phyloP scores from a whole-genome alignment of 2,113 vertebrate genomes.

The Felis catus region DNA sequence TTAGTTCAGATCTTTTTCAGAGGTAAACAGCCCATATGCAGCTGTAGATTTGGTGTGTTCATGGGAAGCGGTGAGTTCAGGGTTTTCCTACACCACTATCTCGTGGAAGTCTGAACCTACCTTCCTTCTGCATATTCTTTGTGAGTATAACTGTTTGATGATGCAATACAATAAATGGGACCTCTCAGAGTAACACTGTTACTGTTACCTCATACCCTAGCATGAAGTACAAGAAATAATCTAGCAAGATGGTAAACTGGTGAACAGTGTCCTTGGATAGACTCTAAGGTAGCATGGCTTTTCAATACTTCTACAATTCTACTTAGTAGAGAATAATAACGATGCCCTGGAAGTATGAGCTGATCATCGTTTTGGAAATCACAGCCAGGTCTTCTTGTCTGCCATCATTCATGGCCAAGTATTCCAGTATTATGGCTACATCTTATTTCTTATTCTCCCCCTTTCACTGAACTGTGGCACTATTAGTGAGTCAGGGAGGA shows the following conservation, averaged over 20 bases:
- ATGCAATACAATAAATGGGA: background rate
- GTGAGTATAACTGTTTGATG: background rate
- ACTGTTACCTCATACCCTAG: background rate
- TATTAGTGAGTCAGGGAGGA: background rate
- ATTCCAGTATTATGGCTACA: background rate
- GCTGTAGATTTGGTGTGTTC: background rate
- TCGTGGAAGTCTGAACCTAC: background rate
- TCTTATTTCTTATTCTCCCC: background rate
- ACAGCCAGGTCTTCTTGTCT: background rate
- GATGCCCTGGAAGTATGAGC: background rate
- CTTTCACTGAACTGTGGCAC: background rate
- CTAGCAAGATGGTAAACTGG: background rate
- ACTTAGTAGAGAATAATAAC: background rate
- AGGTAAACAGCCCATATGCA: background rate
- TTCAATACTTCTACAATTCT: background rate
- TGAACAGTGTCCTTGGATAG: background rate
- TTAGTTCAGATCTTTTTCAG: background rate
- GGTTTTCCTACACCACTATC: background rate
- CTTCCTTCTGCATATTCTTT: background rate
- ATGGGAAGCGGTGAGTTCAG: background rate
- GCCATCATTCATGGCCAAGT: background rate
- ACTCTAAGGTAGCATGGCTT: background rate
- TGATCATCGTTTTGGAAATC: background rate
- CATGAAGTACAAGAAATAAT: background rate
- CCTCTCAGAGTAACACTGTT: background rate